Base-by-base conservation (phyloP, 1,140 invertebrate genomes). In the Hycleus cichorii region DNA sequence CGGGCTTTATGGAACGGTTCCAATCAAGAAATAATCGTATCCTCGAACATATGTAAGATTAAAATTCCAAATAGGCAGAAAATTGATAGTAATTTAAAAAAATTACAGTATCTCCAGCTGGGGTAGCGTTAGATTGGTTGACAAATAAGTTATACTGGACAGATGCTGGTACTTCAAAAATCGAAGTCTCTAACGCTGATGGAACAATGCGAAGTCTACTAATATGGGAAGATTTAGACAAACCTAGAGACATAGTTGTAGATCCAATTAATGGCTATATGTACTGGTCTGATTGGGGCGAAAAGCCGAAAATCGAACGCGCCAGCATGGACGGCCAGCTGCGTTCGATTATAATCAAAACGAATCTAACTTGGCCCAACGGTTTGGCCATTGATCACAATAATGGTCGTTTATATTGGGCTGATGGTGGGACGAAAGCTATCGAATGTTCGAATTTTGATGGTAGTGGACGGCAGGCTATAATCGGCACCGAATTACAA, bases 201-300 rank as follows among this genome's bases (percentile, higher is more conserved):
- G 91, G 91, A 0, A 81, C 78, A 39, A 83, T 89, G 80, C 76
- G 90, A 50, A 81, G 83, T 0, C 75, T 93, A 3, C 74, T 94
- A 2, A 83, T 92, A 25, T 90, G 88, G 82, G 81, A 91, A 56
- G 84, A 85, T 52, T 76, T 94, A 39, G 86, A 91, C 54, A 88
- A 89, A 68, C 91, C 91, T 0, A 77, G 89, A 61, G 90, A 91
- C 60, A 91, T 95, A 60, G 87, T 88, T 39, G 79, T 95, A 0
- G 86, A 93, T 79, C 90, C 91, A 5, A 80, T 78, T 60, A 87
- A 74, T 67, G 86, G 88, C 4, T 71, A 81, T 3, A 87, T 95
- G 84, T 94, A 89, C 68, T 95, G 92, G 92, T 90, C 86, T 9
- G 91, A 95, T 69, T 94, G 91, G 91, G 90, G 91, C 1, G 77